Conservation (phyloP, 1,140 invertebrate species). For the Drosophila nigrodunni region DNA sequence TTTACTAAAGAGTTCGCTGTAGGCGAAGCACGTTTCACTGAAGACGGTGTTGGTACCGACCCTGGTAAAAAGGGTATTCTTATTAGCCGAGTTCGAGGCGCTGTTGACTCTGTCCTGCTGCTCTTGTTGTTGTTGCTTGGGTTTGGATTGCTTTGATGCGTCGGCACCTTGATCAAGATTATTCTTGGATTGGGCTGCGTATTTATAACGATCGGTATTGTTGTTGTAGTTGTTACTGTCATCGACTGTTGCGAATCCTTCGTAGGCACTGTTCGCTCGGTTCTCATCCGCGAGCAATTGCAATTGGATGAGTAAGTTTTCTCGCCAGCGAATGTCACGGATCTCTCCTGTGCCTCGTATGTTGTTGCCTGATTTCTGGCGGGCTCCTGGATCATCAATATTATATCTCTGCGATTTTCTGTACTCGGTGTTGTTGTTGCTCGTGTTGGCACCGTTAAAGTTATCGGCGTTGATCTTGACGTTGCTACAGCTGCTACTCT, state of each 20-base stretch:
- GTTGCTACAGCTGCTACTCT: constrained; percentile 34
- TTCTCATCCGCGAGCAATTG: constrained; percentile 66
- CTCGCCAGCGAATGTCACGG: constrained; percentile 41
- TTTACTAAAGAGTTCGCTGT: constrained; percentile 63
- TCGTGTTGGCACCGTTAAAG: constrained; percentile 36
- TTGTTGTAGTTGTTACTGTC: constrained; percentile 39
- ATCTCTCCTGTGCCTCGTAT: constrained; percentile 47
- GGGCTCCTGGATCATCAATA: constrained; percentile 84
- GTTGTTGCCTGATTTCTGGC: constrained; percentile 61
- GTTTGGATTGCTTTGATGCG: constrained; percentile 40
- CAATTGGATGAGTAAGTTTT: constrained; percentile 54
- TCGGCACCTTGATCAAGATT: constrained; percentile 70
- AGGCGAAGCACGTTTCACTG: constrained; percentile 69
- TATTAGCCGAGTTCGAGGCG: constrained; percentile 75
- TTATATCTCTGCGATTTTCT: constrained; percentile 80
- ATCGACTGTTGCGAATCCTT: constrained; percentile 41
- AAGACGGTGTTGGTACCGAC: constrained; percentile 64
- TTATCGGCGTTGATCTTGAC: constrained; percentile 34
- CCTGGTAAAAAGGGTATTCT: constrained; percentile 84
- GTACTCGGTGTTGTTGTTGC: constrained; percentile 62
- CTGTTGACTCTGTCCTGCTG: constrained; percentile 62
- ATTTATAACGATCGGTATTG: constrained; percentile 70
- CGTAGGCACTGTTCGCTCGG: constrained; percentile 53
- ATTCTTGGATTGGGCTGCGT: constrained; percentile 72
- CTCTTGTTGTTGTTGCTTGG: constrained; percentile 40